These are phyloP conservation scores for Ptiloglossa arizonensis DNA, from an alignment of 1,140 invertebrate species.

Conservation along the genomic window DNA sequence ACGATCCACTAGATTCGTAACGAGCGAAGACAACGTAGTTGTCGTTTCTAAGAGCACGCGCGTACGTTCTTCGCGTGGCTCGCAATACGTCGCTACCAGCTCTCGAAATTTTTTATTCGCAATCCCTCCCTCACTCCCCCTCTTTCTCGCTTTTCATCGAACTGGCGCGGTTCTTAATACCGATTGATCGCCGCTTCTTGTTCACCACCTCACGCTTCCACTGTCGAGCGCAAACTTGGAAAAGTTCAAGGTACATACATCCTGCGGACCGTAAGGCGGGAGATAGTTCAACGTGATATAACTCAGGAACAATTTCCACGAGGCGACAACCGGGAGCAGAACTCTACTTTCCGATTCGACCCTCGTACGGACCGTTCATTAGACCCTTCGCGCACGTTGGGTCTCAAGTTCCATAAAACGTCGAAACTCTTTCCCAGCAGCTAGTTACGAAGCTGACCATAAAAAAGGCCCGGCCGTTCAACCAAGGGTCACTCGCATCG, in stretches of 20 bases:
- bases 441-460: not conserved
- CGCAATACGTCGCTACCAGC: no score
- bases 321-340: constrained; percentile 46
- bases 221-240: constrained; percentile 45
- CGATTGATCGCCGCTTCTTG: constrained; percentile 46
- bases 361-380: constrained; percentile 50
- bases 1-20: no score
- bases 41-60: no score
- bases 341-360: constrained; percentile 50
- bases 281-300: constrained; percentile 50
- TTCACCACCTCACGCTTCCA: constrained; percentile 42
- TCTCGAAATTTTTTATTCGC: constrained; percentile 25
- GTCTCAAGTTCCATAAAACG: constrained; percentile 15
- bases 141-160: constrained; percentile 5
- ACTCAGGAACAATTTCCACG: constrained; percentile 59
- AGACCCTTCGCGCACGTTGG: constrained; percentile 24
- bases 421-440: constrained; percentile 2
- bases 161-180: constrained; percentile 34
- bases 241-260: constrained; percentile 51
- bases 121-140: no score
- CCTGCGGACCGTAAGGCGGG: constrained; percentile 15
- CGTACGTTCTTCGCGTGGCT: no score
- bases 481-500: not conserved
- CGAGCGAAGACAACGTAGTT: no score
- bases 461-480: not conserved